A percentile compares a stretch with the other conserved stretches of the same genome.
phyloP scores from a whole-genome alignment of 1,140 invertebrate species.

The Bicyclus anynana region DNA sequence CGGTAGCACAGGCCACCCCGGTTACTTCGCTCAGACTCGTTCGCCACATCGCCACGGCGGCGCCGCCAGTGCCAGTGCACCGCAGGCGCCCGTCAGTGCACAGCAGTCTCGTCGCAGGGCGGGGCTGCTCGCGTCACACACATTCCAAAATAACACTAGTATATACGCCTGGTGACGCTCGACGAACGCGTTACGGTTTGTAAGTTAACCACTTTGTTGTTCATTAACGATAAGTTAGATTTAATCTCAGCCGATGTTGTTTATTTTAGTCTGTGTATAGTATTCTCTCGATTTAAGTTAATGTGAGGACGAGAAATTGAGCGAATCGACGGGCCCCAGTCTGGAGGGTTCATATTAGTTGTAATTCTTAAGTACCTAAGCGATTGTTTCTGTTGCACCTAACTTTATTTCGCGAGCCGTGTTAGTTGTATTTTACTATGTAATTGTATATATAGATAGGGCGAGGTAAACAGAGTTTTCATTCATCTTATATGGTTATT shows the following conservation, averaged over 20 bases:
- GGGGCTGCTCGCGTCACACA: slow-evolving; percentile 58
- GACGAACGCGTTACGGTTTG: slow-evolving; percentile 58
- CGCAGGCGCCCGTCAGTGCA: slow-evolving; percentile 19
- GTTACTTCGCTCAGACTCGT: slow-evolving; percentile 62
- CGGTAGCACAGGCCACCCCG: slow-evolving; percentile 16
- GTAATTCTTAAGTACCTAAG: slow-evolving; percentile 68
- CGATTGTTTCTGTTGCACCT: slow-evolving; percentile 69
- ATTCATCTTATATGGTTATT: slow-evolving; percentile 61
- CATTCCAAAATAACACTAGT: slow-evolving; percentile 71
- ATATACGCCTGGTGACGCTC: slow-evolving; percentile 54
- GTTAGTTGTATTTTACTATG: slow-evolving; percentile 60
- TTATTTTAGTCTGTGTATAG: slow-evolving; percentile 74
- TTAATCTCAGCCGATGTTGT: slow-evolving; percentile 74
- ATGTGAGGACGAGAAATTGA: slow-evolving; percentile 68
- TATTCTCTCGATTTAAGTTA: slow-evolving; percentile 69
- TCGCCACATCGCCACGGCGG: slow-evolving; percentile 18
- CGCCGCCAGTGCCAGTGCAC: slow-evolving; percentile 18
- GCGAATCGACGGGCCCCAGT: slow-evolving; percentile 61
- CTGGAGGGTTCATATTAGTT: slow-evolving; percentile 63
- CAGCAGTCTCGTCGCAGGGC: slow-evolving; percentile 15
- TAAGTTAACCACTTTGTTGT: slow-evolving; percentile 76
- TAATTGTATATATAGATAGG: slow-evolving; percentile 72
- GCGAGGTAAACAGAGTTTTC: slow-evolving; percentile 60
- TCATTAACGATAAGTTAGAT: slow-evolving; percentile 74
- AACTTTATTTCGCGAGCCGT: slow-evolving; percentile 67